Percentiles rank a stretch among this genome's conserved stretches.
phyloP scores from a whole-genome alignment of 2,888 invertebrate genomes.

The Isoperla grammatica region DNA sequence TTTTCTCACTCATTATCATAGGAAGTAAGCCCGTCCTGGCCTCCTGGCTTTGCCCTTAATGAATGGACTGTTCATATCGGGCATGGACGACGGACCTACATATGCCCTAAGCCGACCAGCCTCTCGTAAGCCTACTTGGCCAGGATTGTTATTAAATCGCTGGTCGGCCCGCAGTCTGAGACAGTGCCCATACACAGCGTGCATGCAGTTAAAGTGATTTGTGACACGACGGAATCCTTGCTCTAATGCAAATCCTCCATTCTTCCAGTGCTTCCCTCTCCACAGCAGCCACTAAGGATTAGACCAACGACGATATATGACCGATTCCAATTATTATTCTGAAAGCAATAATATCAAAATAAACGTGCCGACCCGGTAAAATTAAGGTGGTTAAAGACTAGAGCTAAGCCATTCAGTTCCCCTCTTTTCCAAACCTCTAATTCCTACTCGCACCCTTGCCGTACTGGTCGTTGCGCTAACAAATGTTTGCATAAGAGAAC shows the following conservation, averaged over 20 bases:
- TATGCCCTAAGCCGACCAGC: slow-evolving; percentile 20
- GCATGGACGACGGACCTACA: slow-evolving; percentile 23
- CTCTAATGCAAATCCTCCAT: slow-evolving; percentile 44
- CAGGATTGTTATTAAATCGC: slow-evolving; percentile 27
- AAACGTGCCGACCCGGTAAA: slow-evolving; percentile 19
- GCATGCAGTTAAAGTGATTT: slow-evolving; percentile 43
- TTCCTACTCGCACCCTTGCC: background rate
- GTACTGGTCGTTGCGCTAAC: background rate
- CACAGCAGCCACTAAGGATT: slow-evolving; percentile 12
- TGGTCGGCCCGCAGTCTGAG: slow-evolving; percentile 34
- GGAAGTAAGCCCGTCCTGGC: slow-evolving; percentile 16
- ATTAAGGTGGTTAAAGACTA: slow-evolving; percentile 16
- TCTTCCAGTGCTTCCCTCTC: slow-evolving; percentile 36
- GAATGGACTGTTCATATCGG: slow-evolving; percentile 29
- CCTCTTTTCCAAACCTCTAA: slow-evolving; percentile 12
- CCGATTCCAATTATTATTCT: slow-evolving; percentile 44
- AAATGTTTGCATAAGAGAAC: slow-evolving; percentile 11
- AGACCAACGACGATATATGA: slow-evolving; percentile 35
- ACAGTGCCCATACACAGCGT: slow-evolving; percentile 32
- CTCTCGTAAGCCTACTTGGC: slow-evolving; percentile 22
- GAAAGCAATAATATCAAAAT: slow-evolving; percentile 31
- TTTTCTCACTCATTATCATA: slow-evolving; percentile 24
- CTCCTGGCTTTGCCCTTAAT: slow-evolving; percentile 26
- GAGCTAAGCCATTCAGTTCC: slow-evolving; percentile 12
- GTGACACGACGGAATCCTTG: slow-evolving; percentile 44